Percentiles rank a stretch among this genome's conserved stretches.
Evolutionary conservation across 2,113 vertebrate species (phyloP).

Genomic region (Proteles cristata): DNA sequence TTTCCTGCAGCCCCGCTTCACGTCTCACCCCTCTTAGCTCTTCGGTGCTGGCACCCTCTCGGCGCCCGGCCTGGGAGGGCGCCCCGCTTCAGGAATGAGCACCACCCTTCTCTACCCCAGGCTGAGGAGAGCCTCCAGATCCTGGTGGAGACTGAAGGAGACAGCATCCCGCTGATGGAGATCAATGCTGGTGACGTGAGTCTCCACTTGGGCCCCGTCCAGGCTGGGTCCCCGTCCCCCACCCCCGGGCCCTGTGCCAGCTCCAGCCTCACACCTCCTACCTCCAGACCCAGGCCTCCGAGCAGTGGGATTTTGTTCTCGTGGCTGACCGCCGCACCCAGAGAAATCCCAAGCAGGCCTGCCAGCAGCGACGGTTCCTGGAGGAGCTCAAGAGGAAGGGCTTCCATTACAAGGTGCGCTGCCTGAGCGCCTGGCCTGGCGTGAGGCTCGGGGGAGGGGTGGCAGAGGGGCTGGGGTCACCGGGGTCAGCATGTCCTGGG

Average conservation of each 20-base stretch:
- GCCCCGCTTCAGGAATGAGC: rapidly evolving
- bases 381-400: slow-evolving; percentile 85
- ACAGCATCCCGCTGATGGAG: slow-evolving; percentile 47
- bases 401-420: slow-evolving; percentile 86
- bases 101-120: background rate
- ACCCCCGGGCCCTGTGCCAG: rapidly evolving
- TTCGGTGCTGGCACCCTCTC: too few species aligned
- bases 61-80: background rate
- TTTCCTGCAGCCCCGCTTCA: background rate
- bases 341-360: background rate
- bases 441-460: rapidly evolving
- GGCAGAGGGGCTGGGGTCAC: background rate
- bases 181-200: background rate
- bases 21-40: too few species aligned
- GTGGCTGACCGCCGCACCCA: slow-evolving; percentile 83
- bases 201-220: rapidly evolving
- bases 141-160: background rate
- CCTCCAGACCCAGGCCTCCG: background rate
- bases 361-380: slow-evolving; percentile 88
- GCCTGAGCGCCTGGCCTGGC: rapidly evolving
- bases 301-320: slow-evolving; percentile 90
- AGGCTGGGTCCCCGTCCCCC: rapidly evolving
- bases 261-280: rapidly evolving
- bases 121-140: background rate
- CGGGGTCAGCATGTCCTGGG: rapidly evolving